Evolutionary conservation across 1,140 invertebrate species (phyloP).

Genomic region (Bombus breviceps): DNA sequence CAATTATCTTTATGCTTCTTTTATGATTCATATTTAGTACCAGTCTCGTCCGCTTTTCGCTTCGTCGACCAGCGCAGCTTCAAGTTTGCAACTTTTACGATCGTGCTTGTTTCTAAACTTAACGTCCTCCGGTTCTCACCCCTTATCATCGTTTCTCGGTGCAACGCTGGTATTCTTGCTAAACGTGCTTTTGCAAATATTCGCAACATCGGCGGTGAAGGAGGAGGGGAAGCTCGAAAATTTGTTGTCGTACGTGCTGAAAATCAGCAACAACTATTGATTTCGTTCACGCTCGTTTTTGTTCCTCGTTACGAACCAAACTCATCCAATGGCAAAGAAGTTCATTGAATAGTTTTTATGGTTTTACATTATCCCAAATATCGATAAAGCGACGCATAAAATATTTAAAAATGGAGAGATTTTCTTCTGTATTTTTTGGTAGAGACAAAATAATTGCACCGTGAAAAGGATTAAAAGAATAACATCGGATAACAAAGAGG

Average conservation of each 20-base stretch:
- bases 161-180: slow-evolving; percentile 47
- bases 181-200: slow-evolving; percentile 59
- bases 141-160: slow-evolving; percentile 55
- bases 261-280: slow-evolving; percentile 48
- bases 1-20: slow-evolving; percentile 75
- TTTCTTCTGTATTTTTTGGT: neutral
- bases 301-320: neutral
- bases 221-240: slow-evolving; percentile 19
- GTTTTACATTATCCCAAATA: neutral
- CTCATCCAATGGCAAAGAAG: neutral
- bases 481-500: slow-evolving; percentile 40
- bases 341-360: neutral
- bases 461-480: slow-evolving; percentile 25
- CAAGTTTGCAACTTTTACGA: slow-evolving; percentile 67
- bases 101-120: slow-evolving; percentile 65
- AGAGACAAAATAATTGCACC: neutral
- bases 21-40: slow-evolving; percentile 75
- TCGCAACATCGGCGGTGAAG: neutral
- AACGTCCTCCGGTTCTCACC: slow-evolving; percentile 53
- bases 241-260: slow-evolving; percentile 63
- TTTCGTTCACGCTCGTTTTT: slow-evolving; percentile 18
- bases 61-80: slow-evolving; percentile 31
- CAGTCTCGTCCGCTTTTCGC: slow-evolving; percentile 40
- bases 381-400: neutral
- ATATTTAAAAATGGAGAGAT: neutral